Percentiles rank a stretch among this genome's conserved stretches.
These are phyloP conservation scores for Rhynchonema sp. DNA, from an alignment of 2,888 invertebrate genomes.

Conservation along the genomic window DNA sequence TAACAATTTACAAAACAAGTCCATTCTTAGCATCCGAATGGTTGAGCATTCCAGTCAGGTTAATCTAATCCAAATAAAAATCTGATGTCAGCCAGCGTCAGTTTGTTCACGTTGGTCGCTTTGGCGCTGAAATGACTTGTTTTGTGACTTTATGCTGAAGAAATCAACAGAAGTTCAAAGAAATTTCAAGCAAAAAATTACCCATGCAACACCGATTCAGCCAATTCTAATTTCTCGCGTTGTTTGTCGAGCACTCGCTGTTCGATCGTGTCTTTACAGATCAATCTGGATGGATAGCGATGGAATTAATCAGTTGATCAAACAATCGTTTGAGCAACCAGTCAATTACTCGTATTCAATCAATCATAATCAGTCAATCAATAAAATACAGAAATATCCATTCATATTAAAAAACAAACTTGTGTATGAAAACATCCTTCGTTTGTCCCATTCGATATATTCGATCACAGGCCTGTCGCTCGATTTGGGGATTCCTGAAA, in stretches of 20 bases:
- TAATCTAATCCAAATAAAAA: conserved; percentile 18
- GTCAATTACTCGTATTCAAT: too few relatives aligned
- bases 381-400: too few relatives aligned
- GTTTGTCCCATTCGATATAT: conserved; percentile 73
- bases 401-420: conserved; percentile 42
- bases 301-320: too few relatives aligned
- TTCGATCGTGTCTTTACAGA: conserved; percentile 67
- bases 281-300: too few relatives aligned
- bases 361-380: too few relatives aligned
- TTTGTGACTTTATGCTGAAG: too few relatives aligned
- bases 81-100: conserved; percentile 17
- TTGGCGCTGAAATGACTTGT: neutral
- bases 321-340: too few relatives aligned
- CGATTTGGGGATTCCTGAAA: conserved; percentile 64
- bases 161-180: too few relatives aligned
- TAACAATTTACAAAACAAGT: too few relatives aligned
- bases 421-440: conserved; percentile 58
- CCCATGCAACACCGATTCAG: conserved; percentile 31
- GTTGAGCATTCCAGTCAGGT: too few relatives aligned
- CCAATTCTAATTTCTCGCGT: conserved; percentile 53
- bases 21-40: too few relatives aligned
- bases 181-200: too few relatives aligned
- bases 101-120: conserved; percentile 13
- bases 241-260: conserved; percentile 61
- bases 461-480: conserved; percentile 79